Conservation (phyloP, 2,888 invertebrate species). For the Amblyjoppa proteus region DNA sequence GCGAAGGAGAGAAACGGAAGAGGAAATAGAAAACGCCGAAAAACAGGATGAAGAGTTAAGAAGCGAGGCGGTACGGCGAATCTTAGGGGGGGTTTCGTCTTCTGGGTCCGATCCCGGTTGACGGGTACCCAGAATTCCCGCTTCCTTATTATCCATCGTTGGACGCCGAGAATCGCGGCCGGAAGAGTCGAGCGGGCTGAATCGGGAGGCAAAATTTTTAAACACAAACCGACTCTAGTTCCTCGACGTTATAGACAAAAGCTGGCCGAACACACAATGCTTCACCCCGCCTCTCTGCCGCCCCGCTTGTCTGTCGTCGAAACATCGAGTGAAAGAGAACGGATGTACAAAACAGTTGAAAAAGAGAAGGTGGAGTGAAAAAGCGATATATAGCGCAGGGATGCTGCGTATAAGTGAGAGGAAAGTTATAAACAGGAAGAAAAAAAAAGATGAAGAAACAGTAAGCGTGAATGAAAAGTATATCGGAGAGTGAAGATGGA, state of each 20-base stretch:
- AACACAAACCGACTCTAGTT: constrained; percentile 66
- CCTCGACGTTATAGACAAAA: constrained; percentile 64
- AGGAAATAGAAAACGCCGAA: constrained; percentile 6
- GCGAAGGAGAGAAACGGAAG: neutral
- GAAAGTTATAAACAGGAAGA: constrained; percentile 63
- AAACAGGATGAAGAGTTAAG: constrained; percentile 8
- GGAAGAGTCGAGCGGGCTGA: constrained; percentile 65
- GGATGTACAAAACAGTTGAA: neutral
- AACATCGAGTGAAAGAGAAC: constrained; percentile 38
- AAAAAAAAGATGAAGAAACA: constrained; percentile 48
- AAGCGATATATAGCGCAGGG: neutral
- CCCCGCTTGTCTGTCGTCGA: constrained; percentile 53
- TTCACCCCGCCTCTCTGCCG: neutral
- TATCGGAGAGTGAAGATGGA: constrained; percentile 45
- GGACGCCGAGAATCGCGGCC: constrained; percentile 49
- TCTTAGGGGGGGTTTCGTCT: constrained; percentile 29
- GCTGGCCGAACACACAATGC: constrained; percentile 66
- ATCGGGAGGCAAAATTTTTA: constrained; percentile 61
- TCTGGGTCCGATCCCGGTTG: constrained; percentile 64
- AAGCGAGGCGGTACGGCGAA: constrained; percentile 5
- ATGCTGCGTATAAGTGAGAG: constrained; percentile 55
- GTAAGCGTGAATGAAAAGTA: constrained; percentile 40
- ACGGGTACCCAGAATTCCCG: constrained; percentile 37
- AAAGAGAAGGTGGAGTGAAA: neutral
- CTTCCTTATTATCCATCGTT: constrained; percentile 40